phyloP scores from a whole-genome alignment of 2,797 vertebrate genomes.

The Chlorospingus flavigularis region DNA sequence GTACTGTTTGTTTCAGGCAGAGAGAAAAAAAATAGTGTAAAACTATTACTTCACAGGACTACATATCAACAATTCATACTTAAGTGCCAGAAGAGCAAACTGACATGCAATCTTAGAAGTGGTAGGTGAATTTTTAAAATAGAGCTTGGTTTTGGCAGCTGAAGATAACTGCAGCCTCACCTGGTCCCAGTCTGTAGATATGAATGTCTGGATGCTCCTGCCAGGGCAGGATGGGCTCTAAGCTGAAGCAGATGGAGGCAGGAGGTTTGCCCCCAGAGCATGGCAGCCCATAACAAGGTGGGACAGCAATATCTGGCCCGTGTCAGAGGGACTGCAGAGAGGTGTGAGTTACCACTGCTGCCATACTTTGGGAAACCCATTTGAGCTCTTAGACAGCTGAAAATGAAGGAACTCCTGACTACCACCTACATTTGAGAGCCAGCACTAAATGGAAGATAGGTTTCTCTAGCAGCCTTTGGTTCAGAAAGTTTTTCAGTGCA shows the following conservation, averaged over 20 bases:
- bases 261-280: neutral
- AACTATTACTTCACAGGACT: neutral
- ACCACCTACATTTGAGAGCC: neutral
- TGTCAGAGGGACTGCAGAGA: neutral
- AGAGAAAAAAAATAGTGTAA: neutral
- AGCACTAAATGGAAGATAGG: neutral
- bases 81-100: neutral
- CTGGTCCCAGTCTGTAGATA: neutral
- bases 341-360: neutral
- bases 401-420: neutral
- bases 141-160: neutral
- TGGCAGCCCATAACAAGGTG: neutral
- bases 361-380: neutral
- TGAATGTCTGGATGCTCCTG: neutral
- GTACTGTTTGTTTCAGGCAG: neutral
- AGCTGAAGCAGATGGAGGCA: neutral
- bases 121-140: neutral
- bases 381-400: neutral
- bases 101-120: neutral
- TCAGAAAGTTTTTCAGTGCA: neutral
- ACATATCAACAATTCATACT: neutral
- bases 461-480: neutral
- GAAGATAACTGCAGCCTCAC: neutral
- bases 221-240: neutral
- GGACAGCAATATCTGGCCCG: neutral